These are phyloP conservation scores for Laticauda laticaudata DNA, from an alignment of 2,113 vertebrate species.

Conservation along the genomic window DNA sequence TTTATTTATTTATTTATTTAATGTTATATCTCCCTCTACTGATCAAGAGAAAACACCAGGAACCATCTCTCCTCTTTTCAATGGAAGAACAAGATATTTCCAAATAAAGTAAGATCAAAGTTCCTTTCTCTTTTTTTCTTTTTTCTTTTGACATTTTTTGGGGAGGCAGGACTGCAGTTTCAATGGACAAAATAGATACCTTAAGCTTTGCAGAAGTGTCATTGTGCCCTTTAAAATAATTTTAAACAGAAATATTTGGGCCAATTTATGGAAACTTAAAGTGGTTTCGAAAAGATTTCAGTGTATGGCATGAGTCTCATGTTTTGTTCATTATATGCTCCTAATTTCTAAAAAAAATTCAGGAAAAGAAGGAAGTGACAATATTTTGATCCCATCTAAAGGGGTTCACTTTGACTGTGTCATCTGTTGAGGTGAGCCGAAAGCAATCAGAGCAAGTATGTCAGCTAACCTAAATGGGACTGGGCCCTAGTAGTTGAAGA, in stretches of 20 bases:
- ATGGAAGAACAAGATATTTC: neutral
- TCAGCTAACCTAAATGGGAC: neutral
- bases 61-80: neutral
- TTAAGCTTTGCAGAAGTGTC: neutral
- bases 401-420: neutral
- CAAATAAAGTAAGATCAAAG: neutral
- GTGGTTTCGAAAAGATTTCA: neutral
- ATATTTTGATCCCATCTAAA: neutral
- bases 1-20: neutral
- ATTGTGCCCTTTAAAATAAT: neutral
- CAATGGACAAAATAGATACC: neutral
- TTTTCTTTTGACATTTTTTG: neutral
- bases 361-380: neutral
- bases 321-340: neutral
- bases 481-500: neutral
- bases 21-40: neutral
- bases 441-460: neutral
- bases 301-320: neutral
- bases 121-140: too few species aligned
- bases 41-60: neutral
- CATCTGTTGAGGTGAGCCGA: neutral
- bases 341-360: neutral
- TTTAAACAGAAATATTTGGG: neutral
- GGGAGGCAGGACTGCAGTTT: neutral
- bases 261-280: neutral